Base-by-base conservation (phyloP, 2,888 invertebrate genomes). In the Catocala nupta region DNA sequence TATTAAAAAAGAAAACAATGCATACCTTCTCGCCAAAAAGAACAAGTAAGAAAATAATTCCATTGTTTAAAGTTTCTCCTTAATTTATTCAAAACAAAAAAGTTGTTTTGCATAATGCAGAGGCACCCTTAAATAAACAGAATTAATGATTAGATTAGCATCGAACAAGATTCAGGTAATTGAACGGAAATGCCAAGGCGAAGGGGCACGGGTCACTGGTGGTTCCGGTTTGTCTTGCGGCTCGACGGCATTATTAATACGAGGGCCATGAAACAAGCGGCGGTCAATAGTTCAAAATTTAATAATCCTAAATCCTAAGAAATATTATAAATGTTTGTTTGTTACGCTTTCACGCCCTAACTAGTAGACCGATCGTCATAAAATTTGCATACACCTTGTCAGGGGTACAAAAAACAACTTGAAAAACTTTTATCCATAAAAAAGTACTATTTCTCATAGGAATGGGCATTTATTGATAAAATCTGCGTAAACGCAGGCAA, bases 151-250 rank as follows among this genome's bases (percentile, higher is more conserved):
- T 64, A 73, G 77, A 80, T 82, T 77, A 75, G 63, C 70, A 81
- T 80, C 77, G 70, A 71, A 77, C 75, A 78, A 78, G 76, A 78
- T 80, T 60, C 60, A 65, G 67, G 77, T 75, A 77, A 77, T 79
- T 73, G 77, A 67, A 69, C 68, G 72, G 81, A 81, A 82, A 83
- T 80, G 78, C 75, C 80, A 70, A 77, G 75, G 78, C 59, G 52
- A 57, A 67, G 65, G 75, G 71, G 65, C 76, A 71, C 61, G 71
- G 83, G 81, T 81, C 81, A 82, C 69, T 57, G 36, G 71, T 39
- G 70, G 65, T 71, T 75, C 65, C 55, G 69, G 64, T 43, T 55
- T 58, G 68, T 65, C 65, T 77, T 63, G 72, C 59, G 76, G 73
- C 63, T 69, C 55, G 58, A 71, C 67, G 51, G 63, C 67, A 59